These are phyloP conservation scores for Dicrurus megarhynchus DNA, from an alignment of 2,113 vertebrate genomes.

Conservation along the genomic window DNA sequence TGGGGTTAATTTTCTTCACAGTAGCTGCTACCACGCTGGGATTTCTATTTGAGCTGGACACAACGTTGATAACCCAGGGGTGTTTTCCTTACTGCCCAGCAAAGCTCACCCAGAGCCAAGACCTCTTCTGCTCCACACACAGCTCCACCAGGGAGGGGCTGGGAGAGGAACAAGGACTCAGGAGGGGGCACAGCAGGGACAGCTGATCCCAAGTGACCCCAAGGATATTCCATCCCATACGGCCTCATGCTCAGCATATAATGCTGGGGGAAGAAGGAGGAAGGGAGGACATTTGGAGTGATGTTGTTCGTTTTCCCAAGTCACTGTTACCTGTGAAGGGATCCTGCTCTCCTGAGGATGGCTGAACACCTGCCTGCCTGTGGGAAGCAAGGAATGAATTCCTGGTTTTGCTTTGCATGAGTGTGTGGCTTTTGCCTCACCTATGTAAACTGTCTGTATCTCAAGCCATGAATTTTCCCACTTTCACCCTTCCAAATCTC, in stretches of 20 bases:
- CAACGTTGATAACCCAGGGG: background rate
- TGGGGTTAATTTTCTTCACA: background rate
- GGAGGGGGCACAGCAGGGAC: background rate
- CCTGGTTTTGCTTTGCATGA: background rate
- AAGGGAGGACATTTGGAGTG: background rate
- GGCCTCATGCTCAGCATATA: background rate
- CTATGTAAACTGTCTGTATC: background rate
- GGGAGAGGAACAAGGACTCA: background rate
- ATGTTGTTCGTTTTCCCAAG: background rate
- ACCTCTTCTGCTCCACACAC: background rate
- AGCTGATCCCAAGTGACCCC: background rate
- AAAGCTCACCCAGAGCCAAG: background rate
- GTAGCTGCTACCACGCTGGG: background rate
- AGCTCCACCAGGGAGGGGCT: background rate
- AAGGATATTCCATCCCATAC: background rate
- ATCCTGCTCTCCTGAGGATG: background rate
- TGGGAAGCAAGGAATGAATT: background rate
- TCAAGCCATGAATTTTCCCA: background rate
- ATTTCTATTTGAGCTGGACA: background rate
- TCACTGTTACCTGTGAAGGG: accelerated
- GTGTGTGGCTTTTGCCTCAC: background rate
- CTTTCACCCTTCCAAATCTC: background rate
- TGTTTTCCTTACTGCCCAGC: background rate
- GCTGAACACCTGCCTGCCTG: background rate
- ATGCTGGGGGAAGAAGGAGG: background rate